These are phyloP conservation scores for Drosophila leontia DNA, from an alignment of 1,140 invertebrate genomes.

Conservation along the genomic window DNA sequence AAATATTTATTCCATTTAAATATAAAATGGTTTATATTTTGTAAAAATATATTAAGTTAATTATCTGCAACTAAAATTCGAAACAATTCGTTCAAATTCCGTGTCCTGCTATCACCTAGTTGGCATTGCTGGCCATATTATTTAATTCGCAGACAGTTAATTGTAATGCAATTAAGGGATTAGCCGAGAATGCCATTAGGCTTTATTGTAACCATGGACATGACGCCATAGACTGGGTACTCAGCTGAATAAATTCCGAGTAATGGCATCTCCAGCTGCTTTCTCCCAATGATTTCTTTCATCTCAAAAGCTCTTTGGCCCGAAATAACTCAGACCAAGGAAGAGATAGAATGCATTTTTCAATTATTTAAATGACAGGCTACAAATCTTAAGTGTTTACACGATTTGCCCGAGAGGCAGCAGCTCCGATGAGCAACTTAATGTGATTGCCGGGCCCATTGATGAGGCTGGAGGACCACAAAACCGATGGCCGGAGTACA, in stretches of 20 bases:
- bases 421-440: constrained; percentile 48
- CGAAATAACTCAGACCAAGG: constrained; percentile 15
- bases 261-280: constrained; percentile 7
- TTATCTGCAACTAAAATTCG: background rate
- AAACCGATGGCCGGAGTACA: constrained; percentile 20
- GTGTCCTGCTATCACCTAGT: constrained; percentile 24
- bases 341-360: constrained; percentile 56
- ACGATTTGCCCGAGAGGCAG: constrained; percentile 51
- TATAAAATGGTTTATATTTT: too few species aligned
- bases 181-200: constrained; percentile 76
- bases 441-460: constrained; percentile 67
- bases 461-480: constrained; percentile 40
- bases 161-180: constrained; percentile 80
- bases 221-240: constrained; percentile 9
- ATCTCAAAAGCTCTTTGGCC: constrained; percentile 16
- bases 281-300: constrained; percentile 11
- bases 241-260: constrained; percentile 6
- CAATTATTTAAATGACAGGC: constrained; percentile 80
- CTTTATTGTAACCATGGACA: constrained; percentile 59
- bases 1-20: too few species aligned
- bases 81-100: constrained; percentile 27
- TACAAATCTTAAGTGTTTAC: constrained; percentile 71
- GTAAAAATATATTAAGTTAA: background rate
- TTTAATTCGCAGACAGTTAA: constrained; percentile 78
- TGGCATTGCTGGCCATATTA: constrained; percentile 53